phyloP scores from a whole-genome alignment of 2,113 vertebrate species.

The Clarias macrocephalus region DNA sequence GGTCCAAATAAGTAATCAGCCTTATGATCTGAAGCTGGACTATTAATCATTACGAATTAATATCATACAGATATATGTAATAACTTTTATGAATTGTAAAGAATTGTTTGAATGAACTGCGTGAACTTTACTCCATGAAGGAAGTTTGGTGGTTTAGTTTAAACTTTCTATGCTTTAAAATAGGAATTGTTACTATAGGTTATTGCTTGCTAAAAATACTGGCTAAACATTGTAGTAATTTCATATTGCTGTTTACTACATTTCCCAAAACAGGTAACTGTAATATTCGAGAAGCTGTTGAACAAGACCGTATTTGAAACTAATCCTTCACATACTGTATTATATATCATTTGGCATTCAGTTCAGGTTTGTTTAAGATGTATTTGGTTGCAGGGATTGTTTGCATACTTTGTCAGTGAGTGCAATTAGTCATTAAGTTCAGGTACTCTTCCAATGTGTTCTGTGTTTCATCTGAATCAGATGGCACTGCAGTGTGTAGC shows the following conservation, averaged over 20 bases:
- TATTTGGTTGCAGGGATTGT: not conserved
- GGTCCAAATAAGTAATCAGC: constrained; percentile 37
- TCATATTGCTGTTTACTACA: not conserved
- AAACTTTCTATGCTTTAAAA: no score
- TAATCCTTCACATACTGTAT: not conserved
- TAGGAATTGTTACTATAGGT: not conserved
- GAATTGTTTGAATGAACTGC: not conserved
- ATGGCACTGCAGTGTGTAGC: not conserved
- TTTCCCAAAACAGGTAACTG: not conserved
- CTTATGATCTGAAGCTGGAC: constrained; percentile 39
- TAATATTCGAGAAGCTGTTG: not conserved
- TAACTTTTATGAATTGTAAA: not conserved
- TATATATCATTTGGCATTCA: not conserved
- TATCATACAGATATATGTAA: not conserved
- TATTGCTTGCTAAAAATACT: not conserved
- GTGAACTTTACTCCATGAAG: no score
- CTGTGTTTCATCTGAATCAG: not conserved
- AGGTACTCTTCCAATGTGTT: not conserved
- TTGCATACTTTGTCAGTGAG: not conserved
- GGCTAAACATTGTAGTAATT: not conserved
- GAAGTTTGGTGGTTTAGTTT: no score
- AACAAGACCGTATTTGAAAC: not conserved
- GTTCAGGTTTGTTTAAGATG: not conserved
- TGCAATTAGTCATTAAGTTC: not conserved
- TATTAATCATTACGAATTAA: constrained; percentile 46